Conservation (phyloP, 2,113 vertebrate genomes). For the Mesocricetus auratus region DNA sequence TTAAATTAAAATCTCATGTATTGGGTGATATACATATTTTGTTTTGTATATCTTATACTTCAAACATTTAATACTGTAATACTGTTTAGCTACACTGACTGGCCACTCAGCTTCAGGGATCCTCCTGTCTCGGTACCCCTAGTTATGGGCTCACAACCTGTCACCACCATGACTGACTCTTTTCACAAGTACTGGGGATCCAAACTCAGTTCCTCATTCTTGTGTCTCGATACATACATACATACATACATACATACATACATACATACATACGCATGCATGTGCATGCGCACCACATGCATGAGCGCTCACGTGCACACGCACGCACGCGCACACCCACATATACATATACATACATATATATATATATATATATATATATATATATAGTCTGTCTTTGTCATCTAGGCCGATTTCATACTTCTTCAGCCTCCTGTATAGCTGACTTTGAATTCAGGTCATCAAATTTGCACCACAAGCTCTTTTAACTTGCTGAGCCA, state of each 20-base stretch:
- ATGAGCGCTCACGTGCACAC: no score
- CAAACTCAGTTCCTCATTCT: neutral
- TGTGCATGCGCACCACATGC: no score
- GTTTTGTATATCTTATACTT: neutral
- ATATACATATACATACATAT: no score
- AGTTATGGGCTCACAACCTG: neutral
- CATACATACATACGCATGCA: no score
- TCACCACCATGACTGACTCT: neutral
- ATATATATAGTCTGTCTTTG: no score
- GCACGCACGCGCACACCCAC: no score
- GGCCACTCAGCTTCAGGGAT: neutral
- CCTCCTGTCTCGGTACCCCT: neutral
- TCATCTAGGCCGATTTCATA: neutral
- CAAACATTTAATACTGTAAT: neutral
- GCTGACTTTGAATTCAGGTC: neutral
- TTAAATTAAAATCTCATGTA: slow-evolving; percentile 1
- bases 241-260: no score
- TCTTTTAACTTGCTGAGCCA: neutral
- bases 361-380: no score
- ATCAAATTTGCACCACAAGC: no score
- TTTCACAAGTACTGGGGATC: neutral
- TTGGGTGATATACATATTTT: neutral
- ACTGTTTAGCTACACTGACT: neutral
- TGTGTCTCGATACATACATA: neutral
- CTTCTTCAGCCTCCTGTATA: no score